Conservation (phyloP, 1,140 invertebrate species). For the Tetranychus cinnabarinus region DNA sequence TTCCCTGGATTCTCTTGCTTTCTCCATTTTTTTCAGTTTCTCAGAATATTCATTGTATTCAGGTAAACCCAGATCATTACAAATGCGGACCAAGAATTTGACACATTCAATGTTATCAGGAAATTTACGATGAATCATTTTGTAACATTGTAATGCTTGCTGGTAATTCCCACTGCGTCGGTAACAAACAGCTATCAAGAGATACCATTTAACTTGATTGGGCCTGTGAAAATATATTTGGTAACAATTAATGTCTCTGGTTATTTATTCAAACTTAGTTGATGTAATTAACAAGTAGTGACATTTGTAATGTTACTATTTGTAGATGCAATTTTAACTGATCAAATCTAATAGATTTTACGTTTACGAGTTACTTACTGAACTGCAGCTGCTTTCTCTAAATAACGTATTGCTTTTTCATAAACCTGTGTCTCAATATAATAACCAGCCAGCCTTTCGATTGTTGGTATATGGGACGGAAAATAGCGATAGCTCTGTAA, state of each 20-base stretch:
- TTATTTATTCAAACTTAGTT: too few species aligned
- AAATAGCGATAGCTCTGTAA: conserved; percentile 57
- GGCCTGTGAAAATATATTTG: conserved; percentile 25
- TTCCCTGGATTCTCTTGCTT: conserved; percentile 38
- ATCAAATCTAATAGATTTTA: background rate
- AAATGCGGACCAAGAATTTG: conserved; percentile 54
- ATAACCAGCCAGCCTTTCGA: conserved; percentile 75
- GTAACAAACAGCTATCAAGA: conserved; percentile 60
- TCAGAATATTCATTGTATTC: conserved; percentile 33
- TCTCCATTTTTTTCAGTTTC: conserved; percentile 58
- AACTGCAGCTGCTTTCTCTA: conserved; percentile 62
- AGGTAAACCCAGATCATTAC: conserved; percentile 41
- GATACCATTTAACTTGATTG: conserved; percentile 52
- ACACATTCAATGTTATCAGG: conserved; percentile 68
- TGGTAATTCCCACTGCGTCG: conserved; percentile 57
- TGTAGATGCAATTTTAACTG: background rate
- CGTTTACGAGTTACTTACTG: conserved; percentile 27
- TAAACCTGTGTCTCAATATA: conserved; percentile 68
- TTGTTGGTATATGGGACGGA: conserved; percentile 63
- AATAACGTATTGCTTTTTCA: conserved; percentile 68
- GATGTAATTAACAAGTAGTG: too few species aligned
- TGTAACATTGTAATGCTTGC: conserved; percentile 51
- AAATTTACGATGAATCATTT: conserved; percentile 46
- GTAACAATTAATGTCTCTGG: too few species aligned
- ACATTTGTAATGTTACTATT: too few species aligned